Base-by-base conservation (phyloP, 92 coral and sea anemone genomes). In the Diadumene lineata region DNA sequence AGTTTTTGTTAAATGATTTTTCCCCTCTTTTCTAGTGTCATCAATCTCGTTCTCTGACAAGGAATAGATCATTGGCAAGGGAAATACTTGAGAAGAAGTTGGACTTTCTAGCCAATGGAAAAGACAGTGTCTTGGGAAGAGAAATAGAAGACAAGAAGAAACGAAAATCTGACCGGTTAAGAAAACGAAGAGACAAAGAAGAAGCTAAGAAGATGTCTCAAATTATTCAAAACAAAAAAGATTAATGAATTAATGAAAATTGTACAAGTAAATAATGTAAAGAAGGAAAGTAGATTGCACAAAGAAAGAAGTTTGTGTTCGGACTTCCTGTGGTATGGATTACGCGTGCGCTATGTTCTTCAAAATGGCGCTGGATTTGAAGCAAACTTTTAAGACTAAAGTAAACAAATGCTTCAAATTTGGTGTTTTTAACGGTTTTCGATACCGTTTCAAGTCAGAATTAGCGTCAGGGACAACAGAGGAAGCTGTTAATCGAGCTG, bases 21-120 rank as follows among this genome's bases (percentile, higher is more conserved):
- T n/a, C n/a, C n/a, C n/a, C n/a, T 58, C 7, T 22, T 26, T 60
- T 75, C 53, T 44, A 94, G 98, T 94, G 98, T 34, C 98, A 94
- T 73, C 86, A 94, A 63, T 92, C 97, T 65, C 89, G 98, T 60
- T 94, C 93, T 28, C 88, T 94, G 9, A 73, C 84, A 30, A 86
- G 98, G 75, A 94, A 94, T 84, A 85, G 98, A 84, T 61, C 80
- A 19, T 78, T 94, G 60, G 97, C 97, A 0, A 76, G 98, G 51
- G 83, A 82, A 64, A 66, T 86, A 60, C 73, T 94, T 32, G 70
- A 69, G 66, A 77, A 86, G 28, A 91, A 92, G 53, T 86, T 94
- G 38, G 98, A 94, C 79, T 84, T 78, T 60, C 80, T 91, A 43
- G 81, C 81, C 78, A 91, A 94, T 84, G 97, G 92, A 21, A 81